Conservation (phyloP, 2,888 invertebrate genomes). For the Eupithecia subumbrata region DNA sequence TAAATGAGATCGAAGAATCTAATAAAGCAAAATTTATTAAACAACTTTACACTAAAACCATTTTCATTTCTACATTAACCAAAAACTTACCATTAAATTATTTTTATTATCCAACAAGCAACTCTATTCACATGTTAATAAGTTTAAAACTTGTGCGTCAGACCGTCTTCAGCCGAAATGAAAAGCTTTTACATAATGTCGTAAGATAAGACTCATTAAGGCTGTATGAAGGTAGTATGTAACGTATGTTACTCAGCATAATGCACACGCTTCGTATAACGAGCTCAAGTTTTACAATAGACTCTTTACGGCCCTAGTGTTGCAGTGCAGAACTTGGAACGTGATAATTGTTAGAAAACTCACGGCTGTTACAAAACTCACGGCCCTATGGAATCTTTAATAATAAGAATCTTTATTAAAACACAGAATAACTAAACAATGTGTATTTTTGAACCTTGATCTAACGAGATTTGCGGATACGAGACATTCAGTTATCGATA, state of each 20-base stretch:
- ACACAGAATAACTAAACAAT: too few species aligned
- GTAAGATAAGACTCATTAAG: constrained; percentile 8
- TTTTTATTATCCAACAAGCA: neutral
- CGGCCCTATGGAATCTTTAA: too few species aligned
- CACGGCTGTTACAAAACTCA: neutral
- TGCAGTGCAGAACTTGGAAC: neutral
- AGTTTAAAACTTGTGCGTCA: neutral
- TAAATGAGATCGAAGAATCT: neutral
- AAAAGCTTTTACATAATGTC: constrained; percentile 7
- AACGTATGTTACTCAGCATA: constrained; percentile 27
- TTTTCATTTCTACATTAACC: neutral
- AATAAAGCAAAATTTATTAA: neutral
- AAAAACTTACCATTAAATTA: neutral
- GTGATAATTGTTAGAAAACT: neutral
- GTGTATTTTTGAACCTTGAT: too few species aligned
- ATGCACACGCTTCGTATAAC: constrained; percentile 48
- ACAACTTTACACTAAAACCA: neutral
- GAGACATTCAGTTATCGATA: too few species aligned
- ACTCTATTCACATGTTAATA: neutral
- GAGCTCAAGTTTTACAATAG: constrained; percentile 58
- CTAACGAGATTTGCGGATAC: too few species aligned
- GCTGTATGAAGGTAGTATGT: neutral
- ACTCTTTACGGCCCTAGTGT: constrained; percentile 10
- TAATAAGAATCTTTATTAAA: too few species aligned
- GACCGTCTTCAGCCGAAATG: neutral